A percentile compares a stretch with the other conserved stretches of the same genome.
phyloP scores from a whole-genome alignment of 2,888 invertebrate species.

The Latheticus oryzae region DNA sequence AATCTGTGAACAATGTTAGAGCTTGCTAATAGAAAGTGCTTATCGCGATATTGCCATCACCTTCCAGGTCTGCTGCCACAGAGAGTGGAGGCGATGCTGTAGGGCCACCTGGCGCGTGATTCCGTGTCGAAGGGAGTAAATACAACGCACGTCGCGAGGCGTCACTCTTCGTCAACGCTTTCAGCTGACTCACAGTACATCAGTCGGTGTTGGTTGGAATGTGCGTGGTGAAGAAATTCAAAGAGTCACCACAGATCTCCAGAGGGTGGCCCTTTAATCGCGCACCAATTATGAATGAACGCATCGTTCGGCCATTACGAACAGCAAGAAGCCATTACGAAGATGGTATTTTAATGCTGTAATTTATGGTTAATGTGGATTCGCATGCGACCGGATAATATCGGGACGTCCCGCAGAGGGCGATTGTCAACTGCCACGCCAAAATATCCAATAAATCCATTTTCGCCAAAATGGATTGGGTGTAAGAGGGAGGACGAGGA shows the following conservation, averaged over 20 bases:
- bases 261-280: no score
- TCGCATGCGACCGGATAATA: constrained; percentile 60
- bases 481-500: constrained; percentile 15
- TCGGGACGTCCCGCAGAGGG: constrained; percentile 41
- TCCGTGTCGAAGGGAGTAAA: constrained; percentile 28
- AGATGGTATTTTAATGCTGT: constrained; percentile 63
- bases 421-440: constrained; percentile 28
- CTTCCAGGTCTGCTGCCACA: constrained; percentile 41
- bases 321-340: constrained; percentile 62
- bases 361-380: constrained; percentile 63
- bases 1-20: constrained; percentile 50
- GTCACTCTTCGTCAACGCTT: constrained; percentile 14
- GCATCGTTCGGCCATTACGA: constrained; percentile 57
- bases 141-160: constrained; percentile 10
- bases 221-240: no score
- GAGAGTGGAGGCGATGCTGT: constrained; percentile 34
- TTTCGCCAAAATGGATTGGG: constrained; percentile 26
- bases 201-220: not conserved
- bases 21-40: constrained; percentile 46
- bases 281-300: no score
- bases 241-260: no score
- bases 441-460: constrained; percentile 30
- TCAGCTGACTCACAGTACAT: constrained; percentile 8
- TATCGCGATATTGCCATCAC: constrained; percentile 45
- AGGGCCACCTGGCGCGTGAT: constrained; percentile 27